Conservation (phyloP, 2,797 vertebrate species). For the Saxicola maurus region DNA sequence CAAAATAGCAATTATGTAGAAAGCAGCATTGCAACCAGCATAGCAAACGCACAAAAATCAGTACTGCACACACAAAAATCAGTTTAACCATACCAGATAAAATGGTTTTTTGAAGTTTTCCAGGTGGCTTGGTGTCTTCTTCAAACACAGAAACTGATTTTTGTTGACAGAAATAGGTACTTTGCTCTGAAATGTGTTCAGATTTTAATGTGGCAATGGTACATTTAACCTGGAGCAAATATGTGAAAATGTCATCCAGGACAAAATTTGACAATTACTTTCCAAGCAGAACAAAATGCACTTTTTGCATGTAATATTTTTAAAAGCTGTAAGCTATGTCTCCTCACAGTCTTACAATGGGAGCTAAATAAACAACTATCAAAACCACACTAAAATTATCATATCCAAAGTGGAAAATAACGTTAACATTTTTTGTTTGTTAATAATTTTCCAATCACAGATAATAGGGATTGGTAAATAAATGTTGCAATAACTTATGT, state of each 20-base stretch:
- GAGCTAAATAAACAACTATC: neutral
- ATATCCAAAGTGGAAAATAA: neutral
- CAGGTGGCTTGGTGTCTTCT: neutral
- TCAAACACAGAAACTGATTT: constrained; percentile 18
- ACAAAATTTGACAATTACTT: constrained; percentile 14
- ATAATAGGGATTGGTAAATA: neutral
- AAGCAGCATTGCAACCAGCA: neutral
- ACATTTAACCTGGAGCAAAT: constrained; percentile 40
- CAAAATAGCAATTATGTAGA: neutral
- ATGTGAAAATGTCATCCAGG: constrained; percentile 43
- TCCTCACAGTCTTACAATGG: neutral
- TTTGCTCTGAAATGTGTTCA: constrained; percentile 26
- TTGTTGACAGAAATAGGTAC: constrained; percentile 21
- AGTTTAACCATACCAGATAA: neutral
- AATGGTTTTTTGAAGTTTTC: neutral
- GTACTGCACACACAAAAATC: neutral
- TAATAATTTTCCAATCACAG: neutral
- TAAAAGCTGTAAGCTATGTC: neutral
- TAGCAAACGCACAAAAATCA: neutral
- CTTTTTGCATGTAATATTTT: neutral
- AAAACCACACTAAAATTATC: neutral
- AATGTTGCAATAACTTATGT: neutral
- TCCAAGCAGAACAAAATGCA: constrained; percentile 25
- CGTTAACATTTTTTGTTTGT: neutral
- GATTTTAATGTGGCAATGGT: neutral